Conservation (phyloP, 2,888 invertebrate genomes). For the Chorisops tibialis region DNA sequence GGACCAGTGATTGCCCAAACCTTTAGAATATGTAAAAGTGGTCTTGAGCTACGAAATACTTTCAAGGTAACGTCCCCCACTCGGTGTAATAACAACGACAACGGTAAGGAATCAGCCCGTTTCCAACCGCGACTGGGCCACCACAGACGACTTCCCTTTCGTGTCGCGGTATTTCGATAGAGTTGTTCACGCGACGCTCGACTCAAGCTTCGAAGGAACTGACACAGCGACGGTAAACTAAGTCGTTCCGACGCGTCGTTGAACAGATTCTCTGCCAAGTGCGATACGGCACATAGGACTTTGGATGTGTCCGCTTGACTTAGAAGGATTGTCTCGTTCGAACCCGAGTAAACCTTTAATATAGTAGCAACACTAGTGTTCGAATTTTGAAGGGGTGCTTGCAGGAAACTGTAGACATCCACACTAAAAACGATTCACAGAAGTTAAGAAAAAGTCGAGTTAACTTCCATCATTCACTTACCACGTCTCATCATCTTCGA, state of each 20-base stretch:
- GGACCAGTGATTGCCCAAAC: constrained; percentile 91
- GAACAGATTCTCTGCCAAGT: constrained; percentile 87
- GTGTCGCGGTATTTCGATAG: constrained; percentile 52
- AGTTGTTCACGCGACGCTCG: constrained; percentile 77
- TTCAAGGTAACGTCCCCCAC: constrained; percentile 85
- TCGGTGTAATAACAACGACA: constrained; percentile 69
- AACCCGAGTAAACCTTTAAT: constrained; percentile 49
- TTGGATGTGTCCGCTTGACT: constrained; percentile 79
- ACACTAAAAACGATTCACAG: constrained; percentile 57
- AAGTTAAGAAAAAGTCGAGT: neutral
- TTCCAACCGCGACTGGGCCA: constrained; percentile 53
- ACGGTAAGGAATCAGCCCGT: constrained; percentile 53
- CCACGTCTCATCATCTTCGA: constrained; percentile 77
- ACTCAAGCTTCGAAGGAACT: constrained; percentile 78
- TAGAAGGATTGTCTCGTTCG: constrained; percentile 58
- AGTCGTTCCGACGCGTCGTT: constrained; percentile 84
- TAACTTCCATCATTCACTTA: no score
- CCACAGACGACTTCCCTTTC: constrained; percentile 53
- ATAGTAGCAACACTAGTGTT: constrained; percentile 53
- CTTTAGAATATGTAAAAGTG: constrained; percentile 86
- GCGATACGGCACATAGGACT: constrained; percentile 84
- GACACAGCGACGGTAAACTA: constrained; percentile 77
- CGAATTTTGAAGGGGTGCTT: constrained; percentile 66
- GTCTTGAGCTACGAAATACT: constrained; percentile 81
- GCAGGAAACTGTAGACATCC: constrained; percentile 80